These are phyloP conservation scores for Solea senegalensis DNA, from an alignment of 2,113 vertebrate genomes.

Conservation along the genomic window DNA sequence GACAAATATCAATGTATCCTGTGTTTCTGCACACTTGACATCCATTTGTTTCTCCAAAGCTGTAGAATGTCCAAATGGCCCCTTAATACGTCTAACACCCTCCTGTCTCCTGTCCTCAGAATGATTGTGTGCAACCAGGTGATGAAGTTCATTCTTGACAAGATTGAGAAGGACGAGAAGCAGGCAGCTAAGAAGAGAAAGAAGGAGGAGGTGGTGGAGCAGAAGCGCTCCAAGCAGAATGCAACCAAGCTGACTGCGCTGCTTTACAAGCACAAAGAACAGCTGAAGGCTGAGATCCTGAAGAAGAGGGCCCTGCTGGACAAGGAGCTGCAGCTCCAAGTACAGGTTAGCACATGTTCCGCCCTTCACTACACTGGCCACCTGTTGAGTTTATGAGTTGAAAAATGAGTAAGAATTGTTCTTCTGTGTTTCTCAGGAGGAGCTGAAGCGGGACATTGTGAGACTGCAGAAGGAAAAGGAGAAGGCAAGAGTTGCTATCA, in stretches of 20 bases:
- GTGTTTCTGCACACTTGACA: no score
- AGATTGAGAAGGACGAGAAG: slow-evolving; percentile 98
- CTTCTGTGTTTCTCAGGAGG: slow-evolving; percentile 84
- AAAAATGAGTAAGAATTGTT: background rate
- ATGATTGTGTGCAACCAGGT: slow-evolving; percentile 99
- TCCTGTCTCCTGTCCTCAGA: slow-evolving; percentile 68
- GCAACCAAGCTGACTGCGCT: slow-evolving; percentile 93
- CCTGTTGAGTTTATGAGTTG: no score
- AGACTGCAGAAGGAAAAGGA: slow-evolving; percentile 93
- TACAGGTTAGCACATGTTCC: slow-evolving; percentile 85
- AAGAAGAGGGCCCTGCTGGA: slow-evolving; percentile 97
- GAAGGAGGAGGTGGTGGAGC: slow-evolving; percentile 96
- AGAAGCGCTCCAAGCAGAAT: slow-evolving; percentile 96
- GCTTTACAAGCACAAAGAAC: slow-evolving; percentile 98
- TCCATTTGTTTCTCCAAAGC: no score
- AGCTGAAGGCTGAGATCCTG: slow-evolving; percentile 95
- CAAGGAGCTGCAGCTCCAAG: slow-evolving; percentile 96
- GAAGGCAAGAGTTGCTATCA: slow-evolving; percentile 84
- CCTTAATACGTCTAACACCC: background rate
- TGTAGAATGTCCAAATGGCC: no score
- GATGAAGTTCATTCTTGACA: slow-evolving; percentile 98
- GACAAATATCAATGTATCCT: no score
- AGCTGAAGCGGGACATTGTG: slow-evolving; percentile 90
- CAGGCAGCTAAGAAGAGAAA: slow-evolving; percentile 97
- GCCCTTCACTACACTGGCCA: no score